A percentile compares a stretch with the other conserved stretches of the same genome.
Conservation (phyloP, 2,797 vertebrate species). For the Phylloscopus collybita region DNA sequence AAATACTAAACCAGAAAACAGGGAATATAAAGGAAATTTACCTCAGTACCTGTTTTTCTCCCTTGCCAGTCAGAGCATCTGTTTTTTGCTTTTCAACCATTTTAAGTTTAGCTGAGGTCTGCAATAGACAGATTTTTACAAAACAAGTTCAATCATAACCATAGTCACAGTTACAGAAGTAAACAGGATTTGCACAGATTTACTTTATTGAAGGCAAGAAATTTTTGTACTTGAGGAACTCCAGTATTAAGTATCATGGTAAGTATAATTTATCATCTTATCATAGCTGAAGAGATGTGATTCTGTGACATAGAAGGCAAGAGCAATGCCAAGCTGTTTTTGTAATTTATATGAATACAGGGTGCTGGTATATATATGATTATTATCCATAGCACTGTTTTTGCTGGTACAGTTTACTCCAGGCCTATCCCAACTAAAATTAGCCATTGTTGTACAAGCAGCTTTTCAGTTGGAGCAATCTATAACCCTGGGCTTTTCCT, state of each 20-base stretch:
- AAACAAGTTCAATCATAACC: constrained; percentile 21
- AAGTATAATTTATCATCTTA: not conserved
- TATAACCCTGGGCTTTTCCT: not conserved
- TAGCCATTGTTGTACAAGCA: not conserved
- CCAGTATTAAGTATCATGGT: not conserved
- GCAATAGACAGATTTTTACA: constrained; percentile 49
- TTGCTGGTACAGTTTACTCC: not conserved
- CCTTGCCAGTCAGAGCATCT: constrained; percentile 55
- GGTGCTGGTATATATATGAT: not conserved
- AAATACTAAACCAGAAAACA: not conserved
- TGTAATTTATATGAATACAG: not conserved
- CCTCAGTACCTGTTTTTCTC: constrained; percentile 63
- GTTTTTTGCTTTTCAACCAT: constrained; percentile 62
- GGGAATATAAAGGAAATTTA: constrained; percentile 45
- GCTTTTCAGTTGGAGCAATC: not conserved
- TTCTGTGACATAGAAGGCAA: not conserved
- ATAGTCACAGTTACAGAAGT: not conserved
- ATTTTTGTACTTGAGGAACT: not conserved
- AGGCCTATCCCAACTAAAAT: not conserved
- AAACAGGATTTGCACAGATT: not conserved
- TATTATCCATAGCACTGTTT: not conserved
- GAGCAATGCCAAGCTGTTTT: not conserved
- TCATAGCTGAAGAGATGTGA: not conserved
- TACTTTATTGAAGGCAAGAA: not conserved
- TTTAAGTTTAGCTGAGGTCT: constrained; percentile 68